Percentiles rank a stretch among this genome's conserved stretches.
Evolutionary conservation across 2,113 vertebrate species (phyloP).

Genomic region (Mola mola): DNA sequence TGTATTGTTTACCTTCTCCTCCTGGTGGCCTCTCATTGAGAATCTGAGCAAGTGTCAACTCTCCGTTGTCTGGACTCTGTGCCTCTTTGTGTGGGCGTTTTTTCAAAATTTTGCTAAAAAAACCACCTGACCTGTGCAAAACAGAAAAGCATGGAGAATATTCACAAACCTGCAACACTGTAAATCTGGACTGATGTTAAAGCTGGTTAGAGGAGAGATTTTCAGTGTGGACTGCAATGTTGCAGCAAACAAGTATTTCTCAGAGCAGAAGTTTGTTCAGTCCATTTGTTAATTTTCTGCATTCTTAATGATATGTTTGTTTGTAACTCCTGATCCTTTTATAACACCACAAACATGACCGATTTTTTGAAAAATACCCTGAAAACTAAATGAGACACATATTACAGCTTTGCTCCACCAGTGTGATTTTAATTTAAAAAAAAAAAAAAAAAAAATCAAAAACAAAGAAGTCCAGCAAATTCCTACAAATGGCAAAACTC

Average conservation of each 20-base stretch:
- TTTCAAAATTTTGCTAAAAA: conserved; percentile 85
- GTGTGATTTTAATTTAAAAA: too few relatives aligned
- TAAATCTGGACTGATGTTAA: neutral
- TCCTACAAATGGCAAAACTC: neutral
- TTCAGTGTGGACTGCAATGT: neutral
- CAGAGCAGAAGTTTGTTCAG: too few relatives aligned
- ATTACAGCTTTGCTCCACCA: too few relatives aligned
- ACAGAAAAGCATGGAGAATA: conserved; percentile 7
- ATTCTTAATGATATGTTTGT: too few relatives aligned
- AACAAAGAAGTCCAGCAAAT: neutral
- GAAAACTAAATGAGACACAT: too few relatives aligned
- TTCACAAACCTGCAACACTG: neutral
- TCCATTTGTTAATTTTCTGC: too few relatives aligned
- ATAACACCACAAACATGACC: too few relatives aligned
- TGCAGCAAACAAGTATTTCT: neutral
- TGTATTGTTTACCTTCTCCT: conserved; percentile 69
- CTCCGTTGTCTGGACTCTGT: conserved; percentile 82
- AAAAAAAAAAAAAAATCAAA: too few relatives aligned
- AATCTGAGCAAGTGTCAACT: conserved; percentile 65
- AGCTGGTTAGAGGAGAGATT: neutral
- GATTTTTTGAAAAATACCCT: too few relatives aligned
- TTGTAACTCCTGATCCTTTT: too few relatives aligned
- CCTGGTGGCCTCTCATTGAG: conserved; percentile 63
- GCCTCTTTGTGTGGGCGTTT: conserved; percentile 81
- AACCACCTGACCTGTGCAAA: conserved; percentile 72